Evolutionary conservation across 2,888 invertebrate genomes (phyloP), one percentile per base, ranked within the genome.

Genomic region (Ichneumoninae sp.): DNA sequence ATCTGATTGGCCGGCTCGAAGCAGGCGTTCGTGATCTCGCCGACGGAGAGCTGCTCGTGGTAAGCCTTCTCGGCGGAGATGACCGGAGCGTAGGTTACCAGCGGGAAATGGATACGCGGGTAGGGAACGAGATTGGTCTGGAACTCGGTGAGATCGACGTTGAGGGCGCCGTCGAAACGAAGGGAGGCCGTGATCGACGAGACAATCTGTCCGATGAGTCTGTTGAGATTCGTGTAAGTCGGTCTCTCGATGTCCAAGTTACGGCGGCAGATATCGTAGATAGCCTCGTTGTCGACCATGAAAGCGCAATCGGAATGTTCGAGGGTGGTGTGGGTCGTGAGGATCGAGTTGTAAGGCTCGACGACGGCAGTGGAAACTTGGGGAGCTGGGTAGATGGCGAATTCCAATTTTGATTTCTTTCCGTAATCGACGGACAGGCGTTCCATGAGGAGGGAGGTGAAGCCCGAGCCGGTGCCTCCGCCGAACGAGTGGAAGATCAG

Each of bases 1-100:
- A 98, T 98, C 95, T 98, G 98, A 95, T 98, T 98, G 91, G 98
- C 97, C 47, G 98, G 98, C 94, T 98, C 98, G 95, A 99, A 99
- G 94, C 98, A 98, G 30, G 98, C 97, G 93, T 98, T 98, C 92
- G 98, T 99, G 94, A 98, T 98, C 94, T 98, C 98, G 57, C 97
- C 96, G 76, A 98, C 98, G 1, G 97, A 97, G 87, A 98, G 95
- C 94, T 98, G 98, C 94, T 98, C 98, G 94, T 98, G 98, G 95
- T 98, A 98, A 13, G 98, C 98, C 94, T 98, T 98, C 94, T 98
- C 98, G 83, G 98, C 98, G 0, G 98, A 98, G 94, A 98, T 98
- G 91, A 98, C 98, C 22, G 98, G 98, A 26, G 98, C 98, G 93
- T 98, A 98, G 7, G 98, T 97, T 85, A 97, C 97, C 94, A 98